Base-by-base conservation (phyloP, 2,888 invertebrate genomes). In the Aphodius sticticus region DNA sequence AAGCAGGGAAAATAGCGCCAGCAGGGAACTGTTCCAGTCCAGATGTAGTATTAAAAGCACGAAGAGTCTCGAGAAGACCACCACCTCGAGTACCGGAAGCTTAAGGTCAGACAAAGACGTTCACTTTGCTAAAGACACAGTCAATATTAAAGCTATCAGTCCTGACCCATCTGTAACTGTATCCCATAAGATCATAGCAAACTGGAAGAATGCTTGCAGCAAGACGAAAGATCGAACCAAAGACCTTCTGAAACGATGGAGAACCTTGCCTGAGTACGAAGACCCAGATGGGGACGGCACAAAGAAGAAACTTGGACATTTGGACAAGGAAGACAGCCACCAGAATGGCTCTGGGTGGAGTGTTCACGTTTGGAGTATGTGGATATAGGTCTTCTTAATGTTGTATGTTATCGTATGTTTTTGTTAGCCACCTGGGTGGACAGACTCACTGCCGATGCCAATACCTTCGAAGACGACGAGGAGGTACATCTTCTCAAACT, bases 351-450 rank as follows among this genome's bases (percentile, higher is more conserved):
- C 92, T 76, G 93, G 93, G n/a, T 95, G 94, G 94, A 94, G 94
- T 85, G 94, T 94, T 35, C 94, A 94, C 87, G 93, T 94, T 82
- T 95, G 94, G 94, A 94, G 94, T 94, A 89, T 92, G 92, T 88
- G 35, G 6, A 76, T 53, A 70, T 70, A 74, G 12, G n/a, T 16
- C 15, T 16, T 72, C 35, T 69, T 15, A 76, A 69, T 16, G 14
- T 74, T 15, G 35, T 72, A 3, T 12, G n/a, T 69, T 69, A 70
- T 76, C n/a, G 37, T 26, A 26, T 72, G 16, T 38, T 76, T 26
- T 78, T 77, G 14, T 7, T 88, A 95, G 94, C 95, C 26, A 94
- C 95, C 78, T 95, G 94, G 94, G 94, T 95, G 81, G 94, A 94
- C 88, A 91, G 94, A 77, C 94, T 92, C 86, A 93, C 93, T 87